Percentiles rank a stretch among this genome's conserved stretches.
phyloP scores from a whole-genome alignment of 53 echinoderm and acorn worm genomes.

The Zoroaster sp. region DNA sequence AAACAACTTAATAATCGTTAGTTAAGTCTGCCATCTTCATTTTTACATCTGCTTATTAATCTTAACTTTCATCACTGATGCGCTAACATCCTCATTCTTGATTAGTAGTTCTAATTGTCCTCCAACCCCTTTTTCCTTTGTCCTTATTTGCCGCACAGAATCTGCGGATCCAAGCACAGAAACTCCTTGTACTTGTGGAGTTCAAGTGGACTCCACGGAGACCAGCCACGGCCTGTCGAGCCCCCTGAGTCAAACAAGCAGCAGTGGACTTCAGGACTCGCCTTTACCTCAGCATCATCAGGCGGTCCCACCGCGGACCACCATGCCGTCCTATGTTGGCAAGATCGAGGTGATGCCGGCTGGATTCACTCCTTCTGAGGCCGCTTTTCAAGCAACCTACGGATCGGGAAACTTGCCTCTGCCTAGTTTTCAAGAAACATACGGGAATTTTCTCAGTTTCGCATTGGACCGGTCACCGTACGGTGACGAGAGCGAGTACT shows the following conservation, averaged over 20 bases:
- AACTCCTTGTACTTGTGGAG: conserved; percentile 61
- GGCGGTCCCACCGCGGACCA: conserved; percentile 4
- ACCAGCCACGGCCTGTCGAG: conserved; percentile 40
- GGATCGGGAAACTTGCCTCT: conserved; percentile 74
- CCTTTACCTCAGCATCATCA: conserved; percentile 14
- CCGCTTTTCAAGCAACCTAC: conserved; percentile 53
- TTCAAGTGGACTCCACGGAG: conserved; percentile 45
- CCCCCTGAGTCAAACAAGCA: conserved; percentile 54
- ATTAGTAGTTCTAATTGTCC: background rate
- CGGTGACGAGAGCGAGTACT: conserved; percentile 48
- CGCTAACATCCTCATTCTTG: background rate
- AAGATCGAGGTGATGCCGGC: conserved; percentile 67
- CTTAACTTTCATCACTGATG: too few species aligned
- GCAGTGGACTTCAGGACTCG: conserved; percentile 21
- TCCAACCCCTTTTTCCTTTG: background rate
- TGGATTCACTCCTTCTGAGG: conserved; percentile 58
- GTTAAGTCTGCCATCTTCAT: too few species aligned
- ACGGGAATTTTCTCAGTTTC: conserved; percentile 68
- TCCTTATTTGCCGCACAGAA: conserved; percentile 26
- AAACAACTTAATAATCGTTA: too few species aligned
- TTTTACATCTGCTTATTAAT: too few species aligned
- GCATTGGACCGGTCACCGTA: conserved; percentile 46
- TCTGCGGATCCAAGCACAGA: conserved; percentile 74
- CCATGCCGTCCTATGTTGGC: conserved; percentile 61
- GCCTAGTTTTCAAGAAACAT: conserved; percentile 95